Percentiles rank a stretch among this genome's conserved stretches.
Evolutionary conservation across 2,888 invertebrate genomes (phyloP).

Genomic region (Drosophila prolongata): DNA sequence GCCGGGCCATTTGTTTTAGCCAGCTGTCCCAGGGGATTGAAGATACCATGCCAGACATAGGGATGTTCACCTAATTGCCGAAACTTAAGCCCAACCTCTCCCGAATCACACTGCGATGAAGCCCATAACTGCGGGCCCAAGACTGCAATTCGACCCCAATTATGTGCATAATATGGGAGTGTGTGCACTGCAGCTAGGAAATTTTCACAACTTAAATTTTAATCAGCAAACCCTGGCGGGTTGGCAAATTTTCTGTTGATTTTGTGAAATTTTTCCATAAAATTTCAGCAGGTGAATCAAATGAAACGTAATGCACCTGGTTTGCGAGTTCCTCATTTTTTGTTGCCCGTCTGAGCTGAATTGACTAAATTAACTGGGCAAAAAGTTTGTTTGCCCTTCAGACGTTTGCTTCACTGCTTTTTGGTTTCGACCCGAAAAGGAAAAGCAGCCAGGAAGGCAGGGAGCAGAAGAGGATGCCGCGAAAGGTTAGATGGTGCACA

Average conservation of each 20-base stretch:
- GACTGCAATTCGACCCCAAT: constrained; percentile 7
- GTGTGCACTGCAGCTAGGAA: constrained; percentile 5
- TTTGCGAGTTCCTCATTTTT: constrained; percentile 39
- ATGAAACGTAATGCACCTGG: constrained; percentile 67
- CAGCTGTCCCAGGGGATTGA: constrained; percentile 19
- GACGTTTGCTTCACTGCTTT: constrained; percentile 65
- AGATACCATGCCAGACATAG: constrained; percentile 33
- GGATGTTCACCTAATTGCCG: constrained; percentile 25
- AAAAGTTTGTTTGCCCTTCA: constrained; percentile 74
- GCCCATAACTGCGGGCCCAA: constrained; percentile 21
- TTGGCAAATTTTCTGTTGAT: constrained; percentile 71
- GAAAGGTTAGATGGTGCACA: constrained; percentile 71
- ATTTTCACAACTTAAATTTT: constrained; percentile 58
- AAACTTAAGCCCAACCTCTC: constrained; percentile 7
- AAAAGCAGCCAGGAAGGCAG: background rate
- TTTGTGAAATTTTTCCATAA: constrained; percentile 55
- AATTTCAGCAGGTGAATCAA: constrained; percentile 58
- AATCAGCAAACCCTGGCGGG: constrained; percentile 58
- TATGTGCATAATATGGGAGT: constrained; percentile 13
- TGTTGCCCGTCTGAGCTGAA: constrained; percentile 52
- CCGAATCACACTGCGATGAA: background rate
- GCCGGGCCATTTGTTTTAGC: constrained; percentile 54
- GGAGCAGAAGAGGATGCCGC: background rate
- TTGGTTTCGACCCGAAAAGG: constrained; percentile 8
- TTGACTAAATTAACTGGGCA: constrained; percentile 78